phyloP scores from a whole-genome alignment of 2,797 vertebrate genomes.

The Sebastes vulpes region DNA sequence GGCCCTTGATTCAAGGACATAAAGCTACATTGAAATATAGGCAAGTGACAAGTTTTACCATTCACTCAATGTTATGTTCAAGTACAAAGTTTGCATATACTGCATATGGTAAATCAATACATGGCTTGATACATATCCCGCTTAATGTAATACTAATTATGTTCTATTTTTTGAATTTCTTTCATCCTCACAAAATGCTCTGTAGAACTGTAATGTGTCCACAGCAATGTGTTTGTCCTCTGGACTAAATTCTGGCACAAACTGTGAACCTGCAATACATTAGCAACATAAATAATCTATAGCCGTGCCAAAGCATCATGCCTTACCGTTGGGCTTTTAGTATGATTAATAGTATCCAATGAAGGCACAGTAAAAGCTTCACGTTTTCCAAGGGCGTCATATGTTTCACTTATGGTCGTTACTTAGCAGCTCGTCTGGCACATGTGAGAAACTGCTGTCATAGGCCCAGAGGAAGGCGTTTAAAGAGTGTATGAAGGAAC shows the following conservation, averaged over 20 bases:
- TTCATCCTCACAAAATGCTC: neutral
- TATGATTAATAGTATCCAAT: slow-evolving; percentile 68
- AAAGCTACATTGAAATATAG: neutral
- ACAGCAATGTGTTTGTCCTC: slow-evolving; percentile 22
- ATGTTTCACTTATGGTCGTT: slow-evolving; percentile 47
- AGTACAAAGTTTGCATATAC: slow-evolving; percentile 2
- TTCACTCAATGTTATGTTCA: neutral
- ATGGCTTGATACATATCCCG: neutral
- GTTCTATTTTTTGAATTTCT: neutral
- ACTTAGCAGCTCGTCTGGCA: slow-evolving; percentile 59
- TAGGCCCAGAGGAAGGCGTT: slow-evolving; percentile 65
- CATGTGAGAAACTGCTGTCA: slow-evolving; percentile 38
- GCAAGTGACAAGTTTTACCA: neutral
- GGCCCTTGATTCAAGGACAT: slow-evolving; percentile 1
- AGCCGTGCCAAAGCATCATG: slow-evolving; percentile 41
- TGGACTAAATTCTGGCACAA: slow-evolving; percentile 37
- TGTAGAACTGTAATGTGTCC: slow-evolving; percentile 16
- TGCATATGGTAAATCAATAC: neutral
- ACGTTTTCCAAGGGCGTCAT: slow-evolving; percentile 58
- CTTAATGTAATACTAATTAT: neutral
- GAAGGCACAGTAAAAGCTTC: slow-evolving; percentile 57
- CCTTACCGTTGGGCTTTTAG: slow-evolving; percentile 58
- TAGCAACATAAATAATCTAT: slow-evolving; percentile 60
- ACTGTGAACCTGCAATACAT: slow-evolving; percentile 49
- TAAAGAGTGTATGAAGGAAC: slow-evolving; percentile 65